Conservation (phyloP, 2,797 vertebrate species). For the Acanthiza pusilla region DNA sequence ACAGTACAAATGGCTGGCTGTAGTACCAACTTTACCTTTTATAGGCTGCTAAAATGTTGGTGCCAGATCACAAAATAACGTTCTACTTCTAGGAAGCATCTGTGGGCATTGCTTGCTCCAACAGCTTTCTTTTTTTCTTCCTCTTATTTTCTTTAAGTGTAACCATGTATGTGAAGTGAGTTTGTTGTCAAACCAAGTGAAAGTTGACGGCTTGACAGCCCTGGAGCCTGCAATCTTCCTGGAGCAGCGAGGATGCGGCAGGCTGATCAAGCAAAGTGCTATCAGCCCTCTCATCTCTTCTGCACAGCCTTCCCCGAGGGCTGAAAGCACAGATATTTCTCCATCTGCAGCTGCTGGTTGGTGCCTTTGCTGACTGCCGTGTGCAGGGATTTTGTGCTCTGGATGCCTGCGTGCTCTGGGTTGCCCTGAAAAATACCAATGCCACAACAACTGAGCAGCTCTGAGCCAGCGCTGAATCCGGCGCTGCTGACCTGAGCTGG, state of each 20-base stretch:
- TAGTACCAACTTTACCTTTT: conserved; percentile 69
- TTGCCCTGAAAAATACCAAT: conserved; percentile 1
- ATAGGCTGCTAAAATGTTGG: conserved; percentile 50
- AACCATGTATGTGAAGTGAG: conserved; percentile 31
- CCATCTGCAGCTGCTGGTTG: conserved; percentile 13
- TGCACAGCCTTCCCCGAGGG: not conserved
- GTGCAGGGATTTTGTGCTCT: not conserved
- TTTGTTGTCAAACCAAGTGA: conserved; percentile 63
- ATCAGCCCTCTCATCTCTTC: conserved; percentile 45
- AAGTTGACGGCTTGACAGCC: conserved; percentile 56
- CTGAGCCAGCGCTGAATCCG: not conserved
- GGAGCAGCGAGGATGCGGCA: not conserved
- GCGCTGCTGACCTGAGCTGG: not conserved
- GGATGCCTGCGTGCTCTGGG: not conserved
- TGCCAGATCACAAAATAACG: conserved; percentile 54
- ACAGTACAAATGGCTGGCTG: conserved; percentile 62
- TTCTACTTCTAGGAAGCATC: conserved; percentile 62
- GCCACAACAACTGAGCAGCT: not conserved
- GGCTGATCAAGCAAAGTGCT: not conserved
- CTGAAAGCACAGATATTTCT: conserved; percentile 33
- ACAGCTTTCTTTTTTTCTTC: conserved; percentile 51
- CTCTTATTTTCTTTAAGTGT: conserved; percentile 52
- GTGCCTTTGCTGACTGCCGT: not conserved
- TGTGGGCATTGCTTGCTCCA: conserved; percentile 41
- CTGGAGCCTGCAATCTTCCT: conserved; percentile 10